Conservation (phyloP, 2,888 invertebrate species). For the Tenthredo livida region DNA sequence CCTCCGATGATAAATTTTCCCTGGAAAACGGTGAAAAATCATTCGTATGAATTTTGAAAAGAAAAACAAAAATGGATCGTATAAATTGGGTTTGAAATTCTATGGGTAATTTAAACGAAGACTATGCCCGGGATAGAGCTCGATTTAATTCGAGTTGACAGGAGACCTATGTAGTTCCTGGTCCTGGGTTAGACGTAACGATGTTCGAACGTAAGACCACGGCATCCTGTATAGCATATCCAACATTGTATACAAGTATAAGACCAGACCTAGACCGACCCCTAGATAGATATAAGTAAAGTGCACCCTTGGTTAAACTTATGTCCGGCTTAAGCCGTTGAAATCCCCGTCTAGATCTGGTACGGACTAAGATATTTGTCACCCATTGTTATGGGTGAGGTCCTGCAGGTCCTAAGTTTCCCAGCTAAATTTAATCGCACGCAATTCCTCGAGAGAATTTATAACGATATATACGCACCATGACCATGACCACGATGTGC, state of each 20-base stretch:
- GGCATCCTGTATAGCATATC: neutral
- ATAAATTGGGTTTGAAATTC: neutral
- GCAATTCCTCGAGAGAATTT: conserved; percentile 72
- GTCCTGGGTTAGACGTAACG: neutral
- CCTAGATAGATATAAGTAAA: conserved; percentile 10
- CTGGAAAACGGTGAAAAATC: too few species aligned
- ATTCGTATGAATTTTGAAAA: too few species aligned
- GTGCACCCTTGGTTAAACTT: conserved; percentile 61
- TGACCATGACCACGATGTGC: neutral
- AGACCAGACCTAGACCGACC: neutral
- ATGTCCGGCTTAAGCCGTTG: conserved; percentile 73
- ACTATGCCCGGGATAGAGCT: neutral
- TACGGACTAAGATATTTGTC: conserved; percentile 74
- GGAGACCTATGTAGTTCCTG: neutral
- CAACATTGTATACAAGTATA: neutral
- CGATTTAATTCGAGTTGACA: conserved; percentile 19
- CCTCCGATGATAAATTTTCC: too few species aligned
- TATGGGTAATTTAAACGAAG: neutral
- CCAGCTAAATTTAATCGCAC: conserved; percentile 75
- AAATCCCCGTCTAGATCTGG: conserved; percentile 60
- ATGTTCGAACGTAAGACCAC: neutral
- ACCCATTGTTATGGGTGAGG: conserved; percentile 72
- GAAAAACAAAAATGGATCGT: too few species aligned
- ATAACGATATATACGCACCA: conserved; percentile 3
- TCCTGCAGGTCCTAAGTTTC: conserved; percentile 67